Evolutionary conservation across 2,113 vertebrate genomes (phyloP).

Genomic region (Myanophis thanlyinensis): DNA sequence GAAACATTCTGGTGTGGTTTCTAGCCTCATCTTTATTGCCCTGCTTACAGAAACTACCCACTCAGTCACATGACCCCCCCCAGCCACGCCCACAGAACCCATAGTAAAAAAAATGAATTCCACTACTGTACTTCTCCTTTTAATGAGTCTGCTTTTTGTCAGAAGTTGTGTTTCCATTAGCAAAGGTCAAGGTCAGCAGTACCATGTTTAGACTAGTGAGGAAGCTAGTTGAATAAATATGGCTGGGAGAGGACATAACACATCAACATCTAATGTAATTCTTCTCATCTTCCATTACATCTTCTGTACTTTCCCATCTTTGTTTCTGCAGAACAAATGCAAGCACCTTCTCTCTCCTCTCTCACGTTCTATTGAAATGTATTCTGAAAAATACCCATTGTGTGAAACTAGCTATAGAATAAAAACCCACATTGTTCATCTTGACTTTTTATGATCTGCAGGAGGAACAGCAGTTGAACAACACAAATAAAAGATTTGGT

Average conservation of each 20-base stretch:
- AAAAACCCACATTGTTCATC: not conserved
- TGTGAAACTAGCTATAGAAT: not conserved
- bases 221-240: not conserved
- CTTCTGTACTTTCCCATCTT: not conserved
- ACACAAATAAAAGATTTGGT: not conserved
- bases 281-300: not conserved
- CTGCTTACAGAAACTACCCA: too few relatives aligned
- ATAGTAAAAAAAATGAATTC: too few relatives aligned
- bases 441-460: not conserved
- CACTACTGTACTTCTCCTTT: not conserved
- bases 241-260: not conserved
- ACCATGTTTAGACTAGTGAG: not conserved
- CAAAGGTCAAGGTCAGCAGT: not conserved
- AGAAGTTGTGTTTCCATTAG: not conserved
- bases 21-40: too few relatives aligned
- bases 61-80: too few relatives aligned
- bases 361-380: not conserved
- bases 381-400: not conserved
- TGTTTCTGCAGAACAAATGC: slow-evolving; percentile 1
- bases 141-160: not conserved
- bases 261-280: not conserved
- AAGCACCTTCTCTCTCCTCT: not conserved
- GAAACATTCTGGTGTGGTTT: too few relatives aligned
- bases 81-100: too few relatives aligned
- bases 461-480: not conserved